Evolutionary conservation across 2,888 invertebrate species (phyloP).

Genomic region (Tetanocera ferruginea): DNA sequence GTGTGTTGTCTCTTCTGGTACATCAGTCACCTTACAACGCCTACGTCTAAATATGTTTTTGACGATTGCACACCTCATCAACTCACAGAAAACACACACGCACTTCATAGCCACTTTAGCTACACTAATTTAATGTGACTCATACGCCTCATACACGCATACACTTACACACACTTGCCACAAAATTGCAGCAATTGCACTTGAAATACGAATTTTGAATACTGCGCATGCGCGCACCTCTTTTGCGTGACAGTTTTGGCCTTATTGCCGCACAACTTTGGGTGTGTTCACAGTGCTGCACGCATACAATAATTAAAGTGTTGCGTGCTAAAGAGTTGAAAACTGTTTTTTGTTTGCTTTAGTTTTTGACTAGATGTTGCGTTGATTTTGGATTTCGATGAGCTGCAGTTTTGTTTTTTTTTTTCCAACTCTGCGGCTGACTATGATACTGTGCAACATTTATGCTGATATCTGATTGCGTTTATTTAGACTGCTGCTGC

Average conservation of each 20-base stretch:
- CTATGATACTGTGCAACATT: not conserved
- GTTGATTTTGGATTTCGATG: not conserved
- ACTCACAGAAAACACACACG: conserved; percentile 18
- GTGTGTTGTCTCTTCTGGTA: not conserved
- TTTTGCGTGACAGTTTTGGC: not conserved
- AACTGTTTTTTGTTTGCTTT: not conserved
- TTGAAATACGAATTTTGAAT: conserved; percentile 26
- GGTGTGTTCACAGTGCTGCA: conserved; percentile 30
- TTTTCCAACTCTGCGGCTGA: not conserved
- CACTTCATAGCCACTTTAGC: not conserved
- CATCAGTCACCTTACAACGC: conserved; percentile 8
- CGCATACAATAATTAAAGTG: conserved; percentile 19
- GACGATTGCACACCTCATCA: conserved; percentile 20
- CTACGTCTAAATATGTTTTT: not conserved
- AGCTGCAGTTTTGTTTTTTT: not conserved
- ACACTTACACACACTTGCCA: not conserved
- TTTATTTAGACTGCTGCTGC: conserved; percentile 9
- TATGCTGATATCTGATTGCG: conserved; percentile 15
- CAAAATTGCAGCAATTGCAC: conserved; percentile 26
- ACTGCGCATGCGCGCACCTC: conserved; percentile 17
- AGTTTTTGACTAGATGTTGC: not conserved
- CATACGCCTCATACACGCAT: not conserved
- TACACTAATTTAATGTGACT: not conserved
- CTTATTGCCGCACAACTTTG: not conserved
- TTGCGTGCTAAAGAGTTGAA: not conserved